Percentiles rank a stretch among this genome's conserved stretches.
Evolutionary conservation across 1,140 invertebrate species (phyloP).

Genomic region (Battus philenor): DNA sequence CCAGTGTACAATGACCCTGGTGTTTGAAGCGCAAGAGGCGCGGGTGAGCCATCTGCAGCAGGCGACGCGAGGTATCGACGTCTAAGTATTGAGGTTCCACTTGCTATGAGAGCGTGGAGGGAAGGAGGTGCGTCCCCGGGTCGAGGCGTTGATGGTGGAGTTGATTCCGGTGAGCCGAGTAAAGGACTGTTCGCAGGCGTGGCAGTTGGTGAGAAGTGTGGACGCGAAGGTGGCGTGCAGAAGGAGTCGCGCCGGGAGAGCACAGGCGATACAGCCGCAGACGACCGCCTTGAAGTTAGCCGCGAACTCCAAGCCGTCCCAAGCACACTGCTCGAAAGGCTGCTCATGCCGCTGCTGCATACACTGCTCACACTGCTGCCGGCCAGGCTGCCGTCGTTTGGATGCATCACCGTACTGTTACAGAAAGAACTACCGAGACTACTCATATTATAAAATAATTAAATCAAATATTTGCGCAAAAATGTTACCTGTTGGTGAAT

Average conservation of each 20-base stretch:
- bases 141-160: constrained; percentile 89
- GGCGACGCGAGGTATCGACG: constrained; percentile 73
- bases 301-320: constrained; percentile 72
- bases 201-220: constrained; percentile 73
- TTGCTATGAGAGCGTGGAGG: constrained; percentile 80
- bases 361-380: constrained; percentile 77
- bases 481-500: constrained; percentile 83
- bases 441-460: not conserved
- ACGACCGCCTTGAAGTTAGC: constrained; percentile 77
- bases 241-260: constrained; percentile 64
- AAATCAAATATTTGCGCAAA: not conserved
- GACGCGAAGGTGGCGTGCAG: constrained; percentile 77
- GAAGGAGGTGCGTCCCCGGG: constrained; percentile 80
- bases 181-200: constrained; percentile 74
- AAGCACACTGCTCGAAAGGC: constrained; percentile 77
- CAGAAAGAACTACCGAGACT: constrained; percentile 10
- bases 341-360: constrained; percentile 76
- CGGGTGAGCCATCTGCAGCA: constrained; percentile 71
- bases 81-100: constrained; percentile 85
- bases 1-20: constrained; percentile 77
- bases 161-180: constrained; percentile 77
- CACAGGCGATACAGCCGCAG: constrained; percentile 78
- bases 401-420: constrained; percentile 88
- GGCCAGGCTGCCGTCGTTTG: constrained; percentile 84
- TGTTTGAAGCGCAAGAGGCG: constrained; percentile 77